A percentile compares a stretch with the other conserved stretches of the same genome.
Conservation (phyloP, 2,797 vertebrate species). For the Lacerta bilineata region DNA sequence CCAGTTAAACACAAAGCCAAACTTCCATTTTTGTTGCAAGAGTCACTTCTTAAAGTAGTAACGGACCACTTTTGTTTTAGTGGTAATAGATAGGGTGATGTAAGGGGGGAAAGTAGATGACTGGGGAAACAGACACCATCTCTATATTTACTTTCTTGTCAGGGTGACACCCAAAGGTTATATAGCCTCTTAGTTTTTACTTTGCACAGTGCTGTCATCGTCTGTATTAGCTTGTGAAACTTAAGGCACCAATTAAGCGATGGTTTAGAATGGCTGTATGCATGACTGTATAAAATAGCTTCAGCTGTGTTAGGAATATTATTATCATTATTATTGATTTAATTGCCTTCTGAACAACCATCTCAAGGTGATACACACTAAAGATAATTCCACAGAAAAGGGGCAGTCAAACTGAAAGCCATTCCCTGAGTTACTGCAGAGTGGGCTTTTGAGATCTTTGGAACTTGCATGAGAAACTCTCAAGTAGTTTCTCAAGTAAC, state of each 20-base stretch:
- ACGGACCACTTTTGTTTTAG: not conserved
- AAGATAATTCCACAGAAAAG: too few species aligned
- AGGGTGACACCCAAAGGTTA: not conserved
- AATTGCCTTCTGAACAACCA: too few species aligned
- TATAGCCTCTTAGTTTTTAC: not conserved
- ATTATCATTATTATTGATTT: too few species aligned
- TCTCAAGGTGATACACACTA: too few species aligned
- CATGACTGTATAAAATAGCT: not conserved
- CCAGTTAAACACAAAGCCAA: not conserved
- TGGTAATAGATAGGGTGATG: not conserved
- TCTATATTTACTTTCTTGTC: not conserved
- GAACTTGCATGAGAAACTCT: too few species aligned
- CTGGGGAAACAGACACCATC: not conserved
- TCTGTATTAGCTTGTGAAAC: not conserved
- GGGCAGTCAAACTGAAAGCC: too few species aligned
- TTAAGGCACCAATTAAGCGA: not conserved
- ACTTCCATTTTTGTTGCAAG: not conserved
- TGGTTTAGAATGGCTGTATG: not conserved
- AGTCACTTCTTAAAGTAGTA: not conserved
- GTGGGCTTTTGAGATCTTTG: not conserved
- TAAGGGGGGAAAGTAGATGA: not conserved
- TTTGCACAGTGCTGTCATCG: not conserved
- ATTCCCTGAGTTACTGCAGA: too few species aligned
- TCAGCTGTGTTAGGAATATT: not conserved
- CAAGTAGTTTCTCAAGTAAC: too few species aligned